Evolutionary conservation across 1,140 invertebrate species (phyloP).

Genomic region (Lasaia peninsularis): DNA sequence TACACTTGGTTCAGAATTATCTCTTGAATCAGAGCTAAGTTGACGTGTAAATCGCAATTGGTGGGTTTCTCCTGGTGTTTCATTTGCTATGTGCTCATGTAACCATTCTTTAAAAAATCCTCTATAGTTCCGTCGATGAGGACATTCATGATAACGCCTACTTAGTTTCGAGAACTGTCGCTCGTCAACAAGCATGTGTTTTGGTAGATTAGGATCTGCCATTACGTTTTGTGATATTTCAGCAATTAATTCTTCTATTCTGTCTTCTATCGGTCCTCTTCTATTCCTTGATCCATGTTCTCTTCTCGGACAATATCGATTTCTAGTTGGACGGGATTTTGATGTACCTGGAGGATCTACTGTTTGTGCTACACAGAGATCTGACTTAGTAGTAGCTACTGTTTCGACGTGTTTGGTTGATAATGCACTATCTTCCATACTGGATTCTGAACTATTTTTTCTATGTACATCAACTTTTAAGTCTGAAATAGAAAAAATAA

Average conservation of each 20-base stretch:
- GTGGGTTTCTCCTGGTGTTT: slow-evolving; percentile 60
- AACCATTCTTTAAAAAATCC: slow-evolving; percentile 71
- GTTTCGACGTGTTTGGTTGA: slow-evolving; percentile 50
- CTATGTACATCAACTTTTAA: slow-evolving; percentile 94
- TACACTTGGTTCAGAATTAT: slow-evolving; percentile 70
- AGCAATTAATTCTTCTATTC: slow-evolving; percentile 65
- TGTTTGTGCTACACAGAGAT: slow-evolving; percentile 54
- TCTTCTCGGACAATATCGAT: slow-evolving; percentile 53
- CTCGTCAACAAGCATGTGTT: slow-evolving; percentile 60
- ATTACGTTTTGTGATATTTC: slow-evolving; percentile 58
- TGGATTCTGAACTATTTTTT: slow-evolving; percentile 93
- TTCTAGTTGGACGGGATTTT: slow-evolving; percentile 54
- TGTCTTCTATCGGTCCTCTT: slow-evolving; percentile 37
- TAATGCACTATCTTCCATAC: slow-evolving; percentile 68
- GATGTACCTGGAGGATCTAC: slow-evolving; percentile 44
- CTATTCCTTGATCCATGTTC: slow-evolving; percentile 49
- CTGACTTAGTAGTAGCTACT: slow-evolving; percentile 54
- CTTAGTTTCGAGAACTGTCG: slow-evolving; percentile 62
- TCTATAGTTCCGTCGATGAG: slow-evolving; percentile 52
- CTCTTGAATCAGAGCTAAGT: slow-evolving; percentile 71
- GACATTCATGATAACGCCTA: slow-evolving; percentile 57
- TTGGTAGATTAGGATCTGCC: slow-evolving; percentile 52
- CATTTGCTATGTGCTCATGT: slow-evolving; percentile 52
- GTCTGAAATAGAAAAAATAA: slow-evolving; percentile 77
- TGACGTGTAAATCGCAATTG: slow-evolving; percentile 69